Evolutionary conservation across 2,888 invertebrate genomes (phyloP), one percentile per base, ranked within the genome.

Genomic region (Parnassius glacialis): DNA sequence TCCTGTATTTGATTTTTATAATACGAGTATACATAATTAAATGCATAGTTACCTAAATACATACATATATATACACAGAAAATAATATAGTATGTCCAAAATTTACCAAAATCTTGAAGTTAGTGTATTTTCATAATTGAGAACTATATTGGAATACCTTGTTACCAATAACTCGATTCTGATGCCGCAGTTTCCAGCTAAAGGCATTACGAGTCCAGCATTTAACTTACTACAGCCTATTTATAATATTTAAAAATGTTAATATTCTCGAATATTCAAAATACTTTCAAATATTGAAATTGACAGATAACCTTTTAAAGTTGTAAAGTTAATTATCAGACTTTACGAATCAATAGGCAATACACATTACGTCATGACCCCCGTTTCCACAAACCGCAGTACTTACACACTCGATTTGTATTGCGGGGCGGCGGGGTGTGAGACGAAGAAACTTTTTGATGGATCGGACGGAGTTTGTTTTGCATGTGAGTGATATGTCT

Each of bases 401-500:
- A 90, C 88, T 90, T 90, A 90, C 86, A 90, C 90, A 90, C 83
- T 87, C 89, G 90, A 90, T 89, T 90, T 89, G 89, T 87, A 85
- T 83, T 79, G 74, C 76, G 75, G 65, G 74, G 68, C 67, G 73
- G 73, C 70, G 74, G 74, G 71, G 74, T 34, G 78, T 78, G 73
- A 68, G 70, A 78, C 76, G 78, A 81, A 74, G 78, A 86, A 90
- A 90, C 89, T 90, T 90, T 89, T 86, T 91, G 90, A 91, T 91
- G 90, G 91, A 90, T 91, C 89, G 88, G 90, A 88, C 87, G 78
- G 87, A 90, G 90, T 91, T 90, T 91, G 90, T 90, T 91, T 91
- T 91, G 91, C 91, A 91, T 91, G 90, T 87, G 90, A 90, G 91
- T 90, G 91, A 91, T 91, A 91, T 89, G 90, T 91, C 90, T 91